phyloP scores from a whole-genome alignment of 1,140 invertebrate genomes.

The Helicoverpa zea region DNA sequence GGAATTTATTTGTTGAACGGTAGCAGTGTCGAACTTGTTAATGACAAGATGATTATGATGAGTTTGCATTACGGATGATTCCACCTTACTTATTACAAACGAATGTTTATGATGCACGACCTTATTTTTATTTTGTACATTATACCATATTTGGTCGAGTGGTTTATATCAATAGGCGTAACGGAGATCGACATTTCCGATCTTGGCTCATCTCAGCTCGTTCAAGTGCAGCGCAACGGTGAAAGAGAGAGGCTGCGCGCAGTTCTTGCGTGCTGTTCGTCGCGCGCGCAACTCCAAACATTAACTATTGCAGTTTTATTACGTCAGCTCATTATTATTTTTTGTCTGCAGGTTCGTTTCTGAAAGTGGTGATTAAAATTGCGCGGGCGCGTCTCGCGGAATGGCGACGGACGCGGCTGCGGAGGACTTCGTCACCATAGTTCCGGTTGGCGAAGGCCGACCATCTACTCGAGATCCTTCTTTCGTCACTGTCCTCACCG shows the following conservation, averaged over 20 bases:
- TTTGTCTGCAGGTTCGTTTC: conserved; percentile 73
- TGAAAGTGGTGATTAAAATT: conserved; percentile 67
- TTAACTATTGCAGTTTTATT: conserved; percentile 69
- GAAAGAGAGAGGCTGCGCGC: conserved; percentile 76
- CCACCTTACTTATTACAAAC: not conserved
- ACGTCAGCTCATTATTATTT: conserved; percentile 72
- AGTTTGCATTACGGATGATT: conserved; percentile 2
- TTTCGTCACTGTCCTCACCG: conserved; percentile 85
- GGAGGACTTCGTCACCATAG: conserved; percentile 86
- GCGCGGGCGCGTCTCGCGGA: conserved; percentile 74
- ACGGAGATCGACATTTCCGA: conserved; percentile 58
- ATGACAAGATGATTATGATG: conserved; percentile 9
- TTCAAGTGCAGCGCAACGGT: conserved; percentile 69
- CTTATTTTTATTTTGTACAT: conserved; percentile 17
- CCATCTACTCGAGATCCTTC: conserved; percentile 71
- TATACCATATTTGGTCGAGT: conserved; percentile 28
- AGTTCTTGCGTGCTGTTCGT: conserved; percentile 66
- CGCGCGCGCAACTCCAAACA: conserved; percentile 62
- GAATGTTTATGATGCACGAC: not conserved
- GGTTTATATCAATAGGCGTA: conserved; percentile 50
- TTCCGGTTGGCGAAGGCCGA: conserved; percentile 83
- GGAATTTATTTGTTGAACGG: conserved; percentile 21
- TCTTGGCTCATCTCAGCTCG: conserved; percentile 62
- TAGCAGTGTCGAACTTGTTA: not conserved
- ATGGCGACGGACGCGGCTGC: conserved; percentile 78